Base-by-base conservation (phyloP, 37 sponge, comb jelly and placozoan genomes). In the Tethya wilhelma region DNA sequence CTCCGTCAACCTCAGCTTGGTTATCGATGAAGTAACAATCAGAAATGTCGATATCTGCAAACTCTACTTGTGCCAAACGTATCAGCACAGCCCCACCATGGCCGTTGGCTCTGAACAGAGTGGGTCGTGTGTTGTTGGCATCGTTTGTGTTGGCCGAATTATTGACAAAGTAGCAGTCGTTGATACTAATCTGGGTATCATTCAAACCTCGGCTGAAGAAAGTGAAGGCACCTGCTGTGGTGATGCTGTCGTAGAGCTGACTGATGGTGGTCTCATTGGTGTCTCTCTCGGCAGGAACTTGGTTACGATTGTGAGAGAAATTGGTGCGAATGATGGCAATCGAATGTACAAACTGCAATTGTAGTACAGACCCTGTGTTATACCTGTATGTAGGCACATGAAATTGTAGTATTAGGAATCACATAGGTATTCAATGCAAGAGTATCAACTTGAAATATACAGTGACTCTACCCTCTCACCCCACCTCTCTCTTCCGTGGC, bases 81-180 rank as follows among this genome's bases (percentile, higher is more conserved):
- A 92, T 74, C 20, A 92, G 38, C 2, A 92, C 30, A 7, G 49
- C 89, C 8, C 93, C 93, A 0, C 93, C 93, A 69, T 92, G 93
- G 6, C 93, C 93, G 34, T 87, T 84, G 42, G 79, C 36, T 66
- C 84, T 83, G 66, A 92, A 57, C 17, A 92, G 71, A 1, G 84
- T 85, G 1, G 93, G 93, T 2, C 89, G 57, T 0, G 73, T 59
- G 40, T 55, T 73, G 45, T 79, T 79, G 33, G 7, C 29, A 32
- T 79, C 69, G 37, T 83, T 87, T 2, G 22, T 31, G 39, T 64
- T 69, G 0, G 89, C 85, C 0, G 65, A 38, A 56, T 92, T 92
- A 29, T 69, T 40, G 0, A 38, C 29, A 64, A 92, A 92, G 14
- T 30, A 39, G 69, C 93, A 92, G 33, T 87, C 67, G 14, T 55